Percentiles rank a stretch among this genome's conserved stretches.
Conservation (phyloP, 2,888 invertebrate species). For the Polietes domitor region DNA sequence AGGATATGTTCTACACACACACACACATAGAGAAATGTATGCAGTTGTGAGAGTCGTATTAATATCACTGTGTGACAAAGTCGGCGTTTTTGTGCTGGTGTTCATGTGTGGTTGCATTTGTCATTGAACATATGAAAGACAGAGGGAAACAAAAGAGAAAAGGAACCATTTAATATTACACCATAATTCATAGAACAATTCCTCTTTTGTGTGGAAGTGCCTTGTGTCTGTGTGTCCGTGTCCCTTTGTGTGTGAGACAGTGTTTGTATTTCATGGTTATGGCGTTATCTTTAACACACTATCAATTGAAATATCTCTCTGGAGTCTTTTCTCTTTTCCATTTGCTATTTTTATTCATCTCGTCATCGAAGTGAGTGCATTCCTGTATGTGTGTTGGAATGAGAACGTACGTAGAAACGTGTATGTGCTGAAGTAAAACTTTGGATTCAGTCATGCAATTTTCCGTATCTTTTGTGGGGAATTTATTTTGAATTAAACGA, state of each 20-base stretch:
- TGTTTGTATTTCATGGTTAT: conserved; percentile 44
- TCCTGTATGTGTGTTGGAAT: neutral
- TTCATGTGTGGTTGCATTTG: conserved; percentile 8
- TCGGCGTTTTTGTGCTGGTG: neutral
- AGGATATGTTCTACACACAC: neutral
- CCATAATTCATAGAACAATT: conserved; percentile 50
- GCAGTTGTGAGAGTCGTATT: neutral
- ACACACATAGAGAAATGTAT: neutral
- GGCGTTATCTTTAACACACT: conserved; percentile 54
- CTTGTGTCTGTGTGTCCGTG: neutral
- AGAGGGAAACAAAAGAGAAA: neutral
- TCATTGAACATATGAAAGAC: conserved; percentile 48
- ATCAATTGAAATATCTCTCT: conserved; percentile 58
- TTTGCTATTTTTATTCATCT: conserved; percentile 28
- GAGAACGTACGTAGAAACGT: neutral
- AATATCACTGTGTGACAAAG: neutral
- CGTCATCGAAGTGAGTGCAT: neutral
- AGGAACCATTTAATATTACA: conserved; percentile 51
- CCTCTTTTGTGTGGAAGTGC: conserved; percentile 13
- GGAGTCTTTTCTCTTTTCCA: conserved; percentile 40
- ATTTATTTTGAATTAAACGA: conserved; percentile 22
- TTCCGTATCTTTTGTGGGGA: conserved; percentile 43
- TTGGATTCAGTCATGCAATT: conserved; percentile 54
- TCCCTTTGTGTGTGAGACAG: neutral
- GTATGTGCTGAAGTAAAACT: neutral